Evolutionary conservation across 2,113 vertebrate species (phyloP), one percentile per base, ranked within the genome.

Genomic region (Pygoscelis adeliae): DNA sequence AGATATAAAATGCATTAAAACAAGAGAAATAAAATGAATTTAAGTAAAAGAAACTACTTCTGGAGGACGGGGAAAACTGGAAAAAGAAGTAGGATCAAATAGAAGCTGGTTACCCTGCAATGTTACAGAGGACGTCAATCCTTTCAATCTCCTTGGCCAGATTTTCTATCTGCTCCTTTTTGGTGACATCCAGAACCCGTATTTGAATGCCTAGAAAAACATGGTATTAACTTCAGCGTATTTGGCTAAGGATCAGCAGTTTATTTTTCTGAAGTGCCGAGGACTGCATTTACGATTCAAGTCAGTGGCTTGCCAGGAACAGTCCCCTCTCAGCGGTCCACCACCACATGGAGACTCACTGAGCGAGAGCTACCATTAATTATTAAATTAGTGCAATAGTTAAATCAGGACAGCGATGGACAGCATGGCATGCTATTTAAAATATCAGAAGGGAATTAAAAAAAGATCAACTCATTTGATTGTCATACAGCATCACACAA

Each of bases 91-190:
- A 81, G 76, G 56, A 67, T 22, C 23, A 78, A 96, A 61, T 14
- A 62, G 21, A 71, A 80, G 59, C 9, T 38, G 18, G 34, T 95
- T 98, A 99, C 99, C 99, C 99, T 69, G 99, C 99, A 62, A 99
- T 93, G n/a, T 99, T 99, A 84, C 99, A 99, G 77, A 99, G 98
- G 89, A 99, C 99, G 3, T 99, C 99, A 15, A 99, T 96, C 85
- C 83, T 98, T 42, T 99, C 99, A 59, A 99, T 92, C n/a, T 99
- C 99, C 71, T 97, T 98, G 93, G 98, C 99, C 69, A 99, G 98
- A 42, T 98, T 98, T 94, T 99, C 99, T 47, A 99, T 99, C 96
- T 99, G 98, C 56, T 99, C 99, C 93, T 97, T 99, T 94, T 99
- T 99, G n/a, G 99, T 99, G 72, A 99, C 99, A 97, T 99, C 99